Base-by-base conservation (phyloP, 2,797 vertebrate species). In the Brachyalestes nurse region DNA sequence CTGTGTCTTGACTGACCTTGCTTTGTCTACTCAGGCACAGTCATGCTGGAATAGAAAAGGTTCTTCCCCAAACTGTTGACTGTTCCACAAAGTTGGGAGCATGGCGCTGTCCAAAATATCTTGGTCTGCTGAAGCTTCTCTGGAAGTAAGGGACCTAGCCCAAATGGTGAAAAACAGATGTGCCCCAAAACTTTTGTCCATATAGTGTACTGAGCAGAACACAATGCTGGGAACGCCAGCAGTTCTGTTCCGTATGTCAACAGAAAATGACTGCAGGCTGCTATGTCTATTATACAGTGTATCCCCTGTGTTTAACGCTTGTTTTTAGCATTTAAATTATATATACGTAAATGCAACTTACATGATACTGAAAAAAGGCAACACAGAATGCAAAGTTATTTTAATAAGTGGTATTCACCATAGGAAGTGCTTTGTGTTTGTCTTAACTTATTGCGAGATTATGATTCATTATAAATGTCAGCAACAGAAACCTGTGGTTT, bases 241-340 rank as follows among this genome's bases (percentile, higher is more conserved):
- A 12, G n/a, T 69, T 40, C 60, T 72, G 67, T 8, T 49, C 19
- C 14, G 57, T 23, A 0, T 7, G 72, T 67, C 5, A 42, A 45
- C 28, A 38, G 16, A 80, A 80, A 80, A 61, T 67, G 28, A 80
- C 47, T 67, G 69, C 7, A 67, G 21, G 17, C 23, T 23, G 17
- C n/a, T 76, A 4, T 34, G 34, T 34, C 2, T 34, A 4, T 2
- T 34, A 1, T 51, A 14, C 4, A 60, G 5, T 40, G 28, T 38
- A 14, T 64, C 28, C 25, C 1, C 34, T 40, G 1, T 19, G 2
- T 49, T 69, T 47, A 45, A 6, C 23, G 42, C 42, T 21, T 70
- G 42, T 25, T 70, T 70, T 4, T 75, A 55, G 25, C 57, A 75
- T 19, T 23, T 5, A 64, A 14, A 61, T n/a, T 62, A 70, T 10